These are phyloP conservation scores for Simalia tracyae DNA, from an alignment of 2,797 vertebrate genomes.

Conservation along the genomic window DNA sequence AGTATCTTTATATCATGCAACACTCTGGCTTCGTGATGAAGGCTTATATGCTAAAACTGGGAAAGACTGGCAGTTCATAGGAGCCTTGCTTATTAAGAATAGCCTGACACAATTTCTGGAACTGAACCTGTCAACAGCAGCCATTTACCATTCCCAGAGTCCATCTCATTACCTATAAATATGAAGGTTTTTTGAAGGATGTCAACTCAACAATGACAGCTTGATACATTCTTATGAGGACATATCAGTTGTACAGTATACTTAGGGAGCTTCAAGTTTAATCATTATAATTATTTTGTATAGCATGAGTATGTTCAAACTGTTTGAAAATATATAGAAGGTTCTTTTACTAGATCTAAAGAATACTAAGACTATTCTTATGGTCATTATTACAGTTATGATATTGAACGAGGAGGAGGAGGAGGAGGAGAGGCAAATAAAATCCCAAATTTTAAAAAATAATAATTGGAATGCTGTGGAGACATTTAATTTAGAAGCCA, in stretches of 20 bases:
- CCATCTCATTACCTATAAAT: neutral
- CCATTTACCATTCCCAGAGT: neutral
- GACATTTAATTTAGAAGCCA: neutral
- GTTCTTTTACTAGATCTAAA: neutral
- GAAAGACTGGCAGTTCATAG: neutral
- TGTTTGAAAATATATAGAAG: neutral
- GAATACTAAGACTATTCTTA: neutral
- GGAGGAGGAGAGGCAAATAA: neutral
- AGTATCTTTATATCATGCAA: neutral
- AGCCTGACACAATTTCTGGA: conserved; percentile 1
- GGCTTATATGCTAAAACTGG: neutral
- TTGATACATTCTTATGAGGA: neutral
- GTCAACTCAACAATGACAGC: neutral
- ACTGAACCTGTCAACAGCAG: neutral
- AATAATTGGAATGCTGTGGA: too few species aligned
- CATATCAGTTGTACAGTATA: neutral
- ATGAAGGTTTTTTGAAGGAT: neutral
- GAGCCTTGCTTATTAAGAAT: neutral
- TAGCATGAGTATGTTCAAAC: neutral
- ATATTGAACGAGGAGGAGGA: neutral
- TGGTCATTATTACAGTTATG: too few species aligned
- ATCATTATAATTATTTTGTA: neutral
- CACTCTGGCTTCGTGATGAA: neutral
- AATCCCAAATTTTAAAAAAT: neutral
- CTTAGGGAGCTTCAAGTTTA: neutral